These are phyloP conservation scores for Helicoverpa armigera DNA, from an alignment of 1,140 invertebrate genomes.

Conservation along the genomic window DNA sequence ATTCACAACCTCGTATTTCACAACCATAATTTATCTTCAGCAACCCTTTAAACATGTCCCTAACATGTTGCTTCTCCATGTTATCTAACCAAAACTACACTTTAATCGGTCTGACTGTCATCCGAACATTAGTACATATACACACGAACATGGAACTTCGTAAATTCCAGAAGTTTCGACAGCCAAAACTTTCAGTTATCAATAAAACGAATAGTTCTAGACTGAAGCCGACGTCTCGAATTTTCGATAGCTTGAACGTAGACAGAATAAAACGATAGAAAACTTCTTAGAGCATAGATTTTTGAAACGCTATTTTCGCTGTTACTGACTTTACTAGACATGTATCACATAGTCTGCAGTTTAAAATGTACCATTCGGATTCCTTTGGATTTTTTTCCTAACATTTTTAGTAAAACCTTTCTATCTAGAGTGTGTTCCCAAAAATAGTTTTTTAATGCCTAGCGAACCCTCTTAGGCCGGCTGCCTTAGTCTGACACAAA, in stretches of 20 bases:
- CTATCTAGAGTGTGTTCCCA: too few relatives aligned
- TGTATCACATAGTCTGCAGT: too few relatives aligned
- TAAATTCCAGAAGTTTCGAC: not conserved
- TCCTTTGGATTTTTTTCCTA: too few relatives aligned
- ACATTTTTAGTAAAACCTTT: too few relatives aligned
- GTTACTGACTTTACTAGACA: too few relatives aligned
- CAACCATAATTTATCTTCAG: too few relatives aligned
- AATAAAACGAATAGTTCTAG: constrained; percentile 31
- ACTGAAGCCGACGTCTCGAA: not conserved
- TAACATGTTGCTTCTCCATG: not conserved
- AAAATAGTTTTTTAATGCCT: too few relatives aligned
- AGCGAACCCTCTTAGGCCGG: too few relatives aligned
- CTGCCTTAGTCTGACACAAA: too few relatives aligned
- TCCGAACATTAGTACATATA: not conserved
- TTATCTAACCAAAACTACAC: constrained; percentile 11
- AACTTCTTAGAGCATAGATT: not conserved
- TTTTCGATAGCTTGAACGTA: not conserved
- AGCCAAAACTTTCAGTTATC: constrained; percentile 12
- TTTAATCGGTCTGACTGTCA: constrained; percentile 15
- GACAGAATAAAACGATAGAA: constrained; percentile 6
- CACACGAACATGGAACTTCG: not conserved
- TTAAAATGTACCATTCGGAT: too few relatives aligned
- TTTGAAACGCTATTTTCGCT: too few relatives aligned
- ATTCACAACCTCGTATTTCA: too few relatives aligned
- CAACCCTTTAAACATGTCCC: not conserved